Evolutionary conservation across 2,797 vertebrate species (phyloP).

Genomic region (Tadarida brasiliensis): DNA sequence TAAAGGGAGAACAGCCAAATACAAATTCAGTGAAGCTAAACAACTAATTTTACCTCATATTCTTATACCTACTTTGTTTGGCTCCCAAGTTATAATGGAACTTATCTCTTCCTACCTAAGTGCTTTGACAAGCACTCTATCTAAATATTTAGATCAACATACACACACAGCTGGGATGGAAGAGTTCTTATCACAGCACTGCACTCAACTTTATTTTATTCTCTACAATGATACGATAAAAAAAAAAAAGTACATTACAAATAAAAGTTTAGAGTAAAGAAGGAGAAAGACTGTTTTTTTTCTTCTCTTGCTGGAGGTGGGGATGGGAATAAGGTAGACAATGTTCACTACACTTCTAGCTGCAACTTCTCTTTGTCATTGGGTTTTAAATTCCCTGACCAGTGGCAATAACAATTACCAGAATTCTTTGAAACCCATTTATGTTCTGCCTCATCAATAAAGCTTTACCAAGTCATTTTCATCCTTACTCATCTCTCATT

Average conservation of each 20-base stretch:
- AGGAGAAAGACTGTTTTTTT: background rate
- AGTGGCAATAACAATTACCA: background rate
- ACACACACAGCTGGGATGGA: conserved; percentile 15
- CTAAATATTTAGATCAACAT: conserved; percentile 73
- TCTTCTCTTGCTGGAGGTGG: background rate
- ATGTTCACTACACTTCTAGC: background rate
- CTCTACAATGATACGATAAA: conserved; percentile 42
- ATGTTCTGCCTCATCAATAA: background rate
- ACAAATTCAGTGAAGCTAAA: conserved; percentile 40
- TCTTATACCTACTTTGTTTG: conserved; percentile 64
- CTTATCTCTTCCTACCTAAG: conserved; percentile 12
- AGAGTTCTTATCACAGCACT: conserved; percentile 30
- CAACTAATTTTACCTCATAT: conserved; percentile 62
- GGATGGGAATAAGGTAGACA: background rate
- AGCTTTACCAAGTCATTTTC: background rate
- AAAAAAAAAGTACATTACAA: conserved; percentile 23
- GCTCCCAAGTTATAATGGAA: conserved; percentile 46
- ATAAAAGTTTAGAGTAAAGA: conserved; percentile 1
- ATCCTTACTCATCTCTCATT: background rate
- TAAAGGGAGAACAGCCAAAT: conserved; percentile 48
- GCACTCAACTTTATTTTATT: conserved; percentile 57
- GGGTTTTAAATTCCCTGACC: background rate
- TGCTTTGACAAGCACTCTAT: conserved; percentile 64
- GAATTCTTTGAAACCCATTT: background rate
- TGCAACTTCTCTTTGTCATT: background rate